These are phyloP conservation scores for Brotula barbata DNA, from an alignment of 2,797 vertebrate species.

Conservation along the genomic window DNA sequence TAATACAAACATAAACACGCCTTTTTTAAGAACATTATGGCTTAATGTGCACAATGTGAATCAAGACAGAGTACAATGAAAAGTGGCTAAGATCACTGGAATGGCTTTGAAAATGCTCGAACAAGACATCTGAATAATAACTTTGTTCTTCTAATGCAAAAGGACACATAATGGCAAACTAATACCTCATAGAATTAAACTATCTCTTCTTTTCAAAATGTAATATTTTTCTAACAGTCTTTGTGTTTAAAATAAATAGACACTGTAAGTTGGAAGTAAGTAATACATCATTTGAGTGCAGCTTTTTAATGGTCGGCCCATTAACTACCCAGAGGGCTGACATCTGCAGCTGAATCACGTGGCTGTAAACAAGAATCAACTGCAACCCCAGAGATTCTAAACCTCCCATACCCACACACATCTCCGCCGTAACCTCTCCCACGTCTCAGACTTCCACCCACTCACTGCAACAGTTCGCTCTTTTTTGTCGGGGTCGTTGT, in stretches of 20 bases:
- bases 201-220: constrained; percentile 56
- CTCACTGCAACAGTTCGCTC: constrained; percentile 87
- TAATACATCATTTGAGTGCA: constrained; percentile 76
- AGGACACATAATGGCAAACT: constrained; percentile 78
- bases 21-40: constrained; percentile 66
- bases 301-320: constrained; percentile 75
- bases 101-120: constrained; percentile 70
- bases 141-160: constrained; percentile 81
- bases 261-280: constrained; percentile 69
- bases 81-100: constrained; percentile 64
- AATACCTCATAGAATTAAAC: constrained; percentile 59
- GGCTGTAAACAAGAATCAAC: constrained; percentile 86
- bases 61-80: constrained; percentile 61
- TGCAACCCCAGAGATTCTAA: constrained; percentile 74
- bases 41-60: constrained; percentile 71
- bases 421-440: constrained; percentile 19
- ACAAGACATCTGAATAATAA: constrained; percentile 62
- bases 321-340: constrained; percentile 78
- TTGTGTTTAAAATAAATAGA: constrained; percentile 64
- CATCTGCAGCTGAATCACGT: constrained; percentile 84
- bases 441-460: constrained; percentile 28
- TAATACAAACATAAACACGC: constrained; percentile 73
- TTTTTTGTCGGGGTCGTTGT: constrained; percentile 95
- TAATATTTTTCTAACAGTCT: constrained; percentile 71
- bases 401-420: constrained; percentile 54